phyloP scores from a whole-genome alignment of 2,113 vertebrate genomes.

The Caranx ignobilis region DNA sequence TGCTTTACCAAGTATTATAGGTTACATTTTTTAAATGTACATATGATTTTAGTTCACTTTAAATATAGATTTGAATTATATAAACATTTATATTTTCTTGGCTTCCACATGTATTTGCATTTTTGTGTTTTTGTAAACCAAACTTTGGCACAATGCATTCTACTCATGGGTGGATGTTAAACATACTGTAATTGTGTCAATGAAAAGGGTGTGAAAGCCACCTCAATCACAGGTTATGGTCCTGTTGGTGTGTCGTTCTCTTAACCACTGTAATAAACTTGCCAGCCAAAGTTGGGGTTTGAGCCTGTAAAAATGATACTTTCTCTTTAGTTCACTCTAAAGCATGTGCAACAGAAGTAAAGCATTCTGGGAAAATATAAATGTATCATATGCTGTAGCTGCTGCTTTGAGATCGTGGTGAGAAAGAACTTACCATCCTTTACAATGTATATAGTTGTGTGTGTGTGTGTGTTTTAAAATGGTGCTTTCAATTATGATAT shows the following conservation, averaged over 20 bases:
- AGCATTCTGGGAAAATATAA: not conserved
- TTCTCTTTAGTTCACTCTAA: not conserved
- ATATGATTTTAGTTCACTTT: no score
- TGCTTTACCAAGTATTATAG: no score
- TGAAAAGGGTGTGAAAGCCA: not conserved
- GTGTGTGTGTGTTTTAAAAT: not conserved
- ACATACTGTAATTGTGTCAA: not conserved
- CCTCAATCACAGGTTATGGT: not conserved
- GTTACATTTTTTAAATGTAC: no score
- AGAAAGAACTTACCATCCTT: not conserved
- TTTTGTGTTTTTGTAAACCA: not conserved
- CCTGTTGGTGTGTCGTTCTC: not conserved
- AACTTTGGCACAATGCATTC: not conserved
- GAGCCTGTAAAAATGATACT: not conserved
- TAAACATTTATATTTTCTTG: no score
- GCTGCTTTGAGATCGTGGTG: not conserved
- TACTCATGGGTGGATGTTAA: not conserved
- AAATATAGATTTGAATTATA: no score
- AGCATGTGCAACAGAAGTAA: not conserved
- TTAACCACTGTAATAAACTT: not conserved
- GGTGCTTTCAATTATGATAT: not conserved
- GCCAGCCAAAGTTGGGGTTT: not conserved
- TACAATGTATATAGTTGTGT: not conserved
- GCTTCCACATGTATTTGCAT: no score
- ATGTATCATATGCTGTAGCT: not conserved